phyloP scores from a whole-genome alignment of 2,888 invertebrate species.

The Ferrisia virgata region DNA sequence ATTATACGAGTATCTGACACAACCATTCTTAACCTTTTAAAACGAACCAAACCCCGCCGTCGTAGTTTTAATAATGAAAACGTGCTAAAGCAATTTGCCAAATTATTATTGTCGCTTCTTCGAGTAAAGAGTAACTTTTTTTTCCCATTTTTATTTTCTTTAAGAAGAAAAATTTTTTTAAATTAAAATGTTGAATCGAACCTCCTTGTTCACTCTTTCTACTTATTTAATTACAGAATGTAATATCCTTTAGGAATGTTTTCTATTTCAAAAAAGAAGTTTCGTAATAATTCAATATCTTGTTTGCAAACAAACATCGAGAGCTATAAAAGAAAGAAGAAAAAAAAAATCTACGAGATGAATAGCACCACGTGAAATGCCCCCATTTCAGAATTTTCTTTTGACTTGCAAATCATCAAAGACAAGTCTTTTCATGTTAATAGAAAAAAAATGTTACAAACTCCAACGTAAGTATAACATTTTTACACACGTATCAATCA shows the following conservation, averaged over 20 bases:
- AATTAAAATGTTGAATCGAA: background rate
- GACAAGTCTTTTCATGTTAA: background rate
- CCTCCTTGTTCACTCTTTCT: background rate
- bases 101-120: background rate
- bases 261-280: background rate
- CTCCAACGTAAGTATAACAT: no score
- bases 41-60: background rate
- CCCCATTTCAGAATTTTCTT: background rate
- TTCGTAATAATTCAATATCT: conserved; percentile 2
- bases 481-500: no score
- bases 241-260: background rate
- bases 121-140: background rate
- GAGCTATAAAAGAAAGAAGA: background rate
- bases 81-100: background rate
- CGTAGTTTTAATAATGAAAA: background rate
- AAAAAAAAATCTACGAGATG: background rate
- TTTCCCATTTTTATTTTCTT: background rate
- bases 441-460: background rate
- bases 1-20: no score
- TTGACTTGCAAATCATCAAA: background rate
- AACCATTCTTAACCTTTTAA: background rate
- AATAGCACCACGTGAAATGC: background rate
- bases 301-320: background rate
- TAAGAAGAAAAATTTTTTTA: background rate
- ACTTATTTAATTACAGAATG: background rate